Evolutionary conservation across 2,797 vertebrate genomes (phyloP).

Genomic region (Halcyon smyrnensis): DNA sequence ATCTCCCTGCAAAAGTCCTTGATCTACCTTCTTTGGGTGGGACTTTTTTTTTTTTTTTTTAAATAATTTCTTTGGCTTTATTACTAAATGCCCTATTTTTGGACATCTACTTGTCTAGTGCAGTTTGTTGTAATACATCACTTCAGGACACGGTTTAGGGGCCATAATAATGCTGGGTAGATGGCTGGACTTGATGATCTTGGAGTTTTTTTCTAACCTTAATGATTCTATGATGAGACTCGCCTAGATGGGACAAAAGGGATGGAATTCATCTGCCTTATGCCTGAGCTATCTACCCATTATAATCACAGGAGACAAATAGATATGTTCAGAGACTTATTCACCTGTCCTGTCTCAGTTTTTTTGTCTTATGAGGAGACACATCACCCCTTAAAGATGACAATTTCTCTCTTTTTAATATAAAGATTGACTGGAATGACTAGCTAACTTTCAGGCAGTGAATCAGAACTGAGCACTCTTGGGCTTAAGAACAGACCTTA

Average conservation of each 20-base stretch:
- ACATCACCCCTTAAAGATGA: neutral
- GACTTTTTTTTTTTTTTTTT: accelerated
- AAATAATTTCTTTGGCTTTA: neutral
- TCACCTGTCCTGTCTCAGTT: neutral
- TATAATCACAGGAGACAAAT: neutral
- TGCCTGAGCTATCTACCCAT: neutral
- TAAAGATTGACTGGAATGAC: neutral
- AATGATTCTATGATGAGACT: neutral
- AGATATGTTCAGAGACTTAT: neutral
- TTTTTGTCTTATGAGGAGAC: neutral
- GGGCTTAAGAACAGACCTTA: neutral
- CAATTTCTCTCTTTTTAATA: neutral
- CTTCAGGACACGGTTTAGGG: no score
- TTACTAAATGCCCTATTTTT: neutral
- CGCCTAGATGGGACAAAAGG: no score
- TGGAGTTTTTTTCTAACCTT: no score
- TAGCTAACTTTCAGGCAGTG: neutral
- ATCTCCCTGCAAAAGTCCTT: neutral
- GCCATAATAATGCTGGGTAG: no score
- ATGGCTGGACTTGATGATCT: no score
- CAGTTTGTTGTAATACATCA: neutral
- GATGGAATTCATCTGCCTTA: neutral
- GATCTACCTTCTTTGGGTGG: neutral
- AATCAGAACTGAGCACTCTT: neutral
- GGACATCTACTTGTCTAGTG: neutral